Evolutionary conservation across 1,140 invertebrate genomes (phyloP), one percentile per base, ranked within the genome.

Genomic region (Zaprionus lachaisei): DNA sequence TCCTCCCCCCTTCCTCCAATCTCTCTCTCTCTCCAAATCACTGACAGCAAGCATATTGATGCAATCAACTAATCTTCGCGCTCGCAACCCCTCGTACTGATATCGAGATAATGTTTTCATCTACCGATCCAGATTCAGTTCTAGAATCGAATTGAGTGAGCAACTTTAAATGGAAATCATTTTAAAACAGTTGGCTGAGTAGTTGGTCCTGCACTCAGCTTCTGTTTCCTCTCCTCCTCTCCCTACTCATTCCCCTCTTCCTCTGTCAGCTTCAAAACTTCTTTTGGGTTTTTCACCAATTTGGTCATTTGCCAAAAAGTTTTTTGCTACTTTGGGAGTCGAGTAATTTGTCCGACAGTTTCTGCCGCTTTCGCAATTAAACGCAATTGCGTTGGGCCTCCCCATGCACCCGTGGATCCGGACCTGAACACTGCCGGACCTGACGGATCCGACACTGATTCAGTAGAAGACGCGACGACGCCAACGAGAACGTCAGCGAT

Each of bases 61-160:
- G 91, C 91, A 92, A 92, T 92, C 91, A 92, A 80, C 91, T 92
- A 92, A 92, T 92, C 91, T 91, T 92, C 91, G 91, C 91, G 91
- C 91, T 92, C 81, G 37, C 54, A 68, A 67, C 62, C 61, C 70
- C 44, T 49, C 44, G 47, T 34, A 47, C 60, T 37, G 51, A 57
- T 65, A 72, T 28, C 26, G 49, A 47, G 55, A 72, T 57, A 62
- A 81, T 84, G 66, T 68, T 64, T 71, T 65, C 72, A 75, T 77
- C 41, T 77, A 47, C 47, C 75, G 71, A 77, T 66, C 56, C 28
- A 22, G 14, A 41, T 37, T 17, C 41, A 37, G 81, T 84, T 90
- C 77, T 81, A 60, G 73, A 81, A 62, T 63, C 73, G 74, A 57
- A 72, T 80, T 81, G 76, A 70, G 44, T 54, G 58, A 60, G 34